phyloP scores from a whole-genome alignment of 1,140 invertebrate species.

The Tribolium madens region DNA sequence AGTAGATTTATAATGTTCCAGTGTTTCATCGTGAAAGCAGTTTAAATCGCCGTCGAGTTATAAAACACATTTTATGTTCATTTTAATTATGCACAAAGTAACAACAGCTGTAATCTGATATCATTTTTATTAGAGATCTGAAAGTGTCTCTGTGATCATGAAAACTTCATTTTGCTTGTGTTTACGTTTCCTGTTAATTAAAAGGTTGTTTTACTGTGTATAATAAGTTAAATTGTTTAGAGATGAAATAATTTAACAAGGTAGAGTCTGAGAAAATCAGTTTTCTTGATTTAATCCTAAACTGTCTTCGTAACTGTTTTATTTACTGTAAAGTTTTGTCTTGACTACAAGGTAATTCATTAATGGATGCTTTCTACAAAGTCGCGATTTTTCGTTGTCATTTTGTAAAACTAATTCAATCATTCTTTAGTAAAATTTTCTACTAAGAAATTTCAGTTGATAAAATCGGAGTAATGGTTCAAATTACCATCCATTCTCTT shows the following conservation, averaged over 20 bases:
- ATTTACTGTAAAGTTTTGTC: background rate
- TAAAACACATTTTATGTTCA: background rate
- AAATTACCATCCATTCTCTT: conserved; percentile 32
- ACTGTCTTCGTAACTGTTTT: background rate
- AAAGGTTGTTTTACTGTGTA: background rate
- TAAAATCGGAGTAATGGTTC: conserved; percentile 34
- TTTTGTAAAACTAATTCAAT: background rate
- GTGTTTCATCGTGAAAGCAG: too few relatives aligned
- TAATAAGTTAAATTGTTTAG: background rate
- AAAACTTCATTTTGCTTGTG: background rate
- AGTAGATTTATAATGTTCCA: too few relatives aligned
- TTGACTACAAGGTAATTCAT: background rate
- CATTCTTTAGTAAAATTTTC: conserved; percentile 5
- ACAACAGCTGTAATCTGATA: background rate
- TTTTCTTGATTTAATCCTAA: background rate
- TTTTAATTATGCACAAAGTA: background rate
- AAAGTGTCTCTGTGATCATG: background rate
- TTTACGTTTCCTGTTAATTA: background rate
- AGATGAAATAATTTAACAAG: background rate
- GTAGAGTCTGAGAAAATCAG: background rate
- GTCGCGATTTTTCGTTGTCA: background rate
- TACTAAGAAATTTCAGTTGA: background rate
- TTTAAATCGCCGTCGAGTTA: background rate
- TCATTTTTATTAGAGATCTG: background rate
- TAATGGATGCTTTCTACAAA: background rate